These are phyloP conservation scores for Alcedo atthis DNA, from an alignment of 2,797 vertebrate species.

Conservation along the genomic window DNA sequence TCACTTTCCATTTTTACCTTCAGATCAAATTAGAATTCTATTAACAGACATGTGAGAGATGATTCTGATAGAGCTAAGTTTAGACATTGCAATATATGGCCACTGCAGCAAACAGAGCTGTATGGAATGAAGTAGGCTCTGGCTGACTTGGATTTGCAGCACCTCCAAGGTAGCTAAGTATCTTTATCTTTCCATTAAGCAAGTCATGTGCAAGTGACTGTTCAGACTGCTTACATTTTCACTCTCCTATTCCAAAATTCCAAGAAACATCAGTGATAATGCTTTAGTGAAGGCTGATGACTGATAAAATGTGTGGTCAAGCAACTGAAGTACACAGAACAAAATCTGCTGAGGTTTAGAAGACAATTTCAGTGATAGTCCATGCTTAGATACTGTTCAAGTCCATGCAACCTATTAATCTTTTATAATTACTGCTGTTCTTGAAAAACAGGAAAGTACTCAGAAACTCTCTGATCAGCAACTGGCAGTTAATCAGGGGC, in stretches of 20 bases:
- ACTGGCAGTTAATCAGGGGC: constrained; percentile 70
- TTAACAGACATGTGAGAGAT: neutral
- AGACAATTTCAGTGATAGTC: neutral
- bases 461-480: constrained; percentile 81
- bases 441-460: constrained; percentile 66
- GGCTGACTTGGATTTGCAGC: neutral
- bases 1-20: neutral
- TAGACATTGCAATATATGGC: neutral
- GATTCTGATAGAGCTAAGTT: neutral
- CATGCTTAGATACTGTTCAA: neutral
- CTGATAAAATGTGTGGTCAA: neutral
- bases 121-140: neutral
- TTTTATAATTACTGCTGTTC: neutral
- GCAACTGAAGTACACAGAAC: neutral
- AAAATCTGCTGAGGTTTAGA: neutral
- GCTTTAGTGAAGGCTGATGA: neutral
- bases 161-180: neutral
- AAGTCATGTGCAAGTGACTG: neutral
- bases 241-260: neutral
- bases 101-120: neutral
- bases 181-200: neutral
- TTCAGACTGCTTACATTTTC: neutral
- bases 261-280: neutral
- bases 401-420: neutral
- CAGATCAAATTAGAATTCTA: neutral